Conservation (phyloP, 1,140 invertebrate genomes). For the Achatina immaculata region DNA sequence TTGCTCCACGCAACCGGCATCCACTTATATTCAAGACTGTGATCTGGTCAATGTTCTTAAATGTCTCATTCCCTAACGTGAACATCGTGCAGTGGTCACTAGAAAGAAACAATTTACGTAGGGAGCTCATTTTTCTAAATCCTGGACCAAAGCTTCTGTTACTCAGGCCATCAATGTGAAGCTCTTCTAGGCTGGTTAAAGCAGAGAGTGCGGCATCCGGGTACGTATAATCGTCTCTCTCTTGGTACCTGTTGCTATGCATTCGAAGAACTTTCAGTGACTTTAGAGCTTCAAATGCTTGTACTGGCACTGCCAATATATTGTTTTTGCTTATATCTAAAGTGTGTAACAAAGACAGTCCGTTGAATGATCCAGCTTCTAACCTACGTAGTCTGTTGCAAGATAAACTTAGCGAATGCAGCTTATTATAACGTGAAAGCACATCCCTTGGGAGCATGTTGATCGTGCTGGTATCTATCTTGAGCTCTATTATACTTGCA, state of each 20-base stretch:
- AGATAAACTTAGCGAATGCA: neutral
- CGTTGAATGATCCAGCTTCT: neutral
- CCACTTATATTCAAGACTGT: neutral
- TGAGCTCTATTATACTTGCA: neutral
- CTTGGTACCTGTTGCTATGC: neutral
- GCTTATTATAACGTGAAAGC: neutral
- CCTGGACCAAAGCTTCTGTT: neutral
- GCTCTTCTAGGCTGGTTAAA: neutral
- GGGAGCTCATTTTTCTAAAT: neutral
- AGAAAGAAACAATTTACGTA: neutral
- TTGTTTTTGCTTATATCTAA: neutral
- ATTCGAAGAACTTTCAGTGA: neutral
- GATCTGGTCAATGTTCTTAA: neutral
- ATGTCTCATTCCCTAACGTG: neutral
- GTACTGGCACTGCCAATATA: neutral
- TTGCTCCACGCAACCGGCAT: neutral
- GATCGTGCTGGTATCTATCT: neutral
- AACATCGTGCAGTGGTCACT: neutral
- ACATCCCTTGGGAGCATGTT: neutral
- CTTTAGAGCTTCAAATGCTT: neutral
- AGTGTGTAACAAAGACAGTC: neutral
- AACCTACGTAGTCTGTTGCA: neutral
- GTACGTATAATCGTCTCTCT: neutral
- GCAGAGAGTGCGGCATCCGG: neutral
- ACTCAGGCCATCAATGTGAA: neutral